Conservation (phyloP, 2,113 vertebrate genomes). For the Nansenia antarctica region DNA sequence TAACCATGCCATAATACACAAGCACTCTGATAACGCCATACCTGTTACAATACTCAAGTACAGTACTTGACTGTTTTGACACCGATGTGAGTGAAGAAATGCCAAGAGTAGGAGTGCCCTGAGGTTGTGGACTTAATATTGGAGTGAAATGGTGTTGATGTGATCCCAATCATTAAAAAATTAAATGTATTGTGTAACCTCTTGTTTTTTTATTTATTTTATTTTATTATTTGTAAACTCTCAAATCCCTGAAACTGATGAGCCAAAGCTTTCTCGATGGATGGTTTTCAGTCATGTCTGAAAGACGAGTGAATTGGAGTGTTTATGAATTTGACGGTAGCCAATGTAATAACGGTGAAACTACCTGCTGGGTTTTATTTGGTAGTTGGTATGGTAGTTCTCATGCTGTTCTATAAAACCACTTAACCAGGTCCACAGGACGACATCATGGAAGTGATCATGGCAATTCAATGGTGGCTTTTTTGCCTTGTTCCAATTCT, state of each 20-base stretch:
- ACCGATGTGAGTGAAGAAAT: neutral
- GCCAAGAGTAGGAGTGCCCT: neutral
- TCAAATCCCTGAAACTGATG: constrained; percentile 3
- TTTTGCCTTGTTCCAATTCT: no score
- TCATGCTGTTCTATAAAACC: constrained; percentile 5
- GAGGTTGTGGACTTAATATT: neutral
- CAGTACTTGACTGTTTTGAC: neutral
- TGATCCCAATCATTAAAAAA: neutral
- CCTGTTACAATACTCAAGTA: no score
- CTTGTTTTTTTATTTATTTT: neutral
- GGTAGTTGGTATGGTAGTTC: no score
- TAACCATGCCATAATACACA: no score
- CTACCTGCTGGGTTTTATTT: no score
- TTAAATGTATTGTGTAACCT: neutral
- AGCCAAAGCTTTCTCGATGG: constrained; percentile 11
- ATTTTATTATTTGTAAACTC: no score
- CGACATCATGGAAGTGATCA: no score
- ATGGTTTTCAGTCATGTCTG: neutral
- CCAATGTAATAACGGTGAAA: constrained; percentile 23
- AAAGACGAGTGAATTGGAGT: neutral
- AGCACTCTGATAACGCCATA: no score
- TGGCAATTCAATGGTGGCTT: neutral
- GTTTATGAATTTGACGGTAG: constrained; percentile 26
- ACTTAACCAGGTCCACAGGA: no score
- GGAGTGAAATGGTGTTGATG: neutral